Base-by-base conservation (phyloP, 2,113 vertebrate species). In the Scomber colias region DNA sequence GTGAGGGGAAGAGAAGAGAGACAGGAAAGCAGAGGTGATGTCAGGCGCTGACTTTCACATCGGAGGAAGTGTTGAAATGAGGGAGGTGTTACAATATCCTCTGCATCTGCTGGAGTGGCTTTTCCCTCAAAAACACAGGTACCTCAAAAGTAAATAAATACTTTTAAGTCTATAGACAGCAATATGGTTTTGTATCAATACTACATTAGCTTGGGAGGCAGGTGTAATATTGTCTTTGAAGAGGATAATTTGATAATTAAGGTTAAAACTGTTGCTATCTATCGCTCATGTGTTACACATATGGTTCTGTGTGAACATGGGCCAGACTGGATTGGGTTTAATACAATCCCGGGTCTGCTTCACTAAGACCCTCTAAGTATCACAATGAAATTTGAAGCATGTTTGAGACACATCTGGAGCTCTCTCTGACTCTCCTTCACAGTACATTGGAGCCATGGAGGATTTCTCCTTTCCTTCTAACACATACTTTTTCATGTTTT, bases 341-440 rank as follows among this genome's bases (percentile, higher is more conserved):
- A 90, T 79, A 50, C 74, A 60, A 65, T 62, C 66, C 71, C 0
- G 17, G 75, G 71, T 83, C 89, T 40, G 31, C 69, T 80, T 56
- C 46, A 15, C 77, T 72, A 83, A 88, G 89, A 87, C 78, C 83
- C 75, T 14, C 72, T 88, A 75, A 83, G 87, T 78, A 84, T 77
- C 80, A 71, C 83, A 81, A 66, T 90, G 90, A 93, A 94, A 92
- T 79, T 70, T 44, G 82, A 92, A 21, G 80, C 83, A 84, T 83
- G 87, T 86, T 89, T 14, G 89, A 89, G 82, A 75, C 83, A 90
- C 90, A 92, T 92, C 90, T 93, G 93, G 90, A 81, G 62, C 63
- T 74, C 59, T 75, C 69, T 61, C 83, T 27, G 69, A 83, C 71
- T 75, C 77, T 73, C 75, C 70, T 76, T 79, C 80, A 68, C 71